These are phyloP conservation scores for Helicoverpa armigera DNA, from an alignment of 1,140 invertebrate species.

Conservation along the genomic window DNA sequence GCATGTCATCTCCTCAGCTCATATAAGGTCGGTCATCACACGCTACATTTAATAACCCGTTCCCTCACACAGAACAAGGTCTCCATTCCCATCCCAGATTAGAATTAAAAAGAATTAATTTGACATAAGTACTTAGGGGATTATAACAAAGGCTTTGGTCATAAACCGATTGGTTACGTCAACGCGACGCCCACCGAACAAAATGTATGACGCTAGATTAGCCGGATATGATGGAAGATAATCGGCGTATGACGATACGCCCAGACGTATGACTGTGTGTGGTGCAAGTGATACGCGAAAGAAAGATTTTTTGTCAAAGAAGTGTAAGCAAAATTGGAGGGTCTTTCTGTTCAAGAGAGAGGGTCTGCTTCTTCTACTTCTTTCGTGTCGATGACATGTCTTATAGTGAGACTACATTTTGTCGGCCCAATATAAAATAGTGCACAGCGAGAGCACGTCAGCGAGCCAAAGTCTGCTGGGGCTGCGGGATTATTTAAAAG, in stretches of 20 bases:
- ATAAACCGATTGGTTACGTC: constrained; percentile 58
- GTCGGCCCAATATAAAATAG: too few relatives aligned
- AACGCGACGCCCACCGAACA: constrained; percentile 68
- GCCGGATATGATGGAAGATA: constrained; percentile 71
- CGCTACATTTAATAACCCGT: constrained; percentile 36
- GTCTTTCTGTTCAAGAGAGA: too few relatives aligned
- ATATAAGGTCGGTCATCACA: constrained; percentile 21
- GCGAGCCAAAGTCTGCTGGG: too few relatives aligned
- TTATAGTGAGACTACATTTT: too few relatives aligned
- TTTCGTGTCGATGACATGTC: too few relatives aligned
- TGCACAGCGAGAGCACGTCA: too few relatives aligned
- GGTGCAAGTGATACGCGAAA: not conserved
- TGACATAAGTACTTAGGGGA: constrained; percentile 41
- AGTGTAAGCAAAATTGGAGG: too few relatives aligned
- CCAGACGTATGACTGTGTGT: constrained; percentile 56
- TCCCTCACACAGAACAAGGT: constrained; percentile 26
- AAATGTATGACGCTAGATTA: constrained; percentile 70
- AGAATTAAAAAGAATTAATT: constrained; percentile 39
- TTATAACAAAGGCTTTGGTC: constrained; percentile 37
- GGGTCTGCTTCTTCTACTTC: too few relatives aligned
- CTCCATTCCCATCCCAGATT: constrained; percentile 36
- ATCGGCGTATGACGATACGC: constrained; percentile 66
- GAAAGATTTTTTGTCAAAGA: too few relatives aligned
- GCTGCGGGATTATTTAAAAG: too few relatives aligned
- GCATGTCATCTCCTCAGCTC: not conserved